Conservation (phyloP, 2,797 vertebrate species). For the Bovichtus variegatus region DNA sequence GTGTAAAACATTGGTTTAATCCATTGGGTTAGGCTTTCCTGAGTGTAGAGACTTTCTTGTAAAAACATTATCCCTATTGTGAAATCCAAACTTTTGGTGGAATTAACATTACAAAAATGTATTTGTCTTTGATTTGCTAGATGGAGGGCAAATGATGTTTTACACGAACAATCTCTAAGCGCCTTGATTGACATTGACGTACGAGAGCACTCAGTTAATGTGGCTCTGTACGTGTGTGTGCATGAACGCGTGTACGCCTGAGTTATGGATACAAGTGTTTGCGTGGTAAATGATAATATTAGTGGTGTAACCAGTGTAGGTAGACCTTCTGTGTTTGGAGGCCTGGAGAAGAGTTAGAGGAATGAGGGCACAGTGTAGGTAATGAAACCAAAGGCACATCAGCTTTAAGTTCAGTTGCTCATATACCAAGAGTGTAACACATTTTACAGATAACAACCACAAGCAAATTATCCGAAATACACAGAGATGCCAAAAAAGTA, state of each 20-base stretch:
- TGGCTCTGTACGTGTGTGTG: slow-evolving; percentile 14
- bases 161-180: slow-evolving; percentile 7
- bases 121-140: neutral
- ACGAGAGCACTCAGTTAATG: slow-evolving; percentile 10
- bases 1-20: neutral
- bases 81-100: neutral
- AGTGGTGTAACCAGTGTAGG: slow-evolving; percentile 12
- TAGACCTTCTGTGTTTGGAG: slow-evolving; percentile 18
- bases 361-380: neutral
- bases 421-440: no score
- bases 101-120: neutral
- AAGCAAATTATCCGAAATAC: slow-evolving; percentile 11
- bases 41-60: neutral
- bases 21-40: neutral
- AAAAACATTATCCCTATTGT: neutral
- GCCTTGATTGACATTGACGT: slow-evolving; percentile 29
- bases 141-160: slow-evolving; percentile 9
- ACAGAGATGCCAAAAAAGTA: no score
- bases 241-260: slow-evolving; percentile 36
- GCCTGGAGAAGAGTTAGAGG: slow-evolving; percentile 10
- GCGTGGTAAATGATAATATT: slow-evolving; percentile 46
- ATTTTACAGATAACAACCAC: slow-evolving; percentile 1
- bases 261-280: slow-evolving; percentile 32
- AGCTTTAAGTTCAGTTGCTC: neutral
- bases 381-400: slow-evolving; percentile 4